Evolutionary conservation across 2,888 invertebrate species (phyloP).

Genomic region (Drosophila buzzatii): DNA sequence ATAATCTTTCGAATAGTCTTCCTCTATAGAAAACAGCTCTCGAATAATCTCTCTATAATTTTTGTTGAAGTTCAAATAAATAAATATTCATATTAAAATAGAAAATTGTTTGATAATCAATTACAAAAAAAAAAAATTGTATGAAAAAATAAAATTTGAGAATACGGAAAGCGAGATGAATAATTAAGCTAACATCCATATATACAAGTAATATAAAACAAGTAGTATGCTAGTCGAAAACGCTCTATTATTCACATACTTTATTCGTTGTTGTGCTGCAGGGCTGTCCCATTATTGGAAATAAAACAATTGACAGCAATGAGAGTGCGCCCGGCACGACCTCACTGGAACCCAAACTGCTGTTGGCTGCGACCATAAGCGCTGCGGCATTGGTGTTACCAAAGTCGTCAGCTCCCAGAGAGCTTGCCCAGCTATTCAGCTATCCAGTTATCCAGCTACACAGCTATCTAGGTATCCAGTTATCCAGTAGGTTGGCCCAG

Average conservation of each 20-base stretch:
- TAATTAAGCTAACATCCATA: neutral
- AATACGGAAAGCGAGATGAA: no score
- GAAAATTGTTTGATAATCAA: no score
- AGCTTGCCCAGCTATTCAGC: neutral
- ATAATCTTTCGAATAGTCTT: no score
- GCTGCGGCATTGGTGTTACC: constrained; percentile 87
- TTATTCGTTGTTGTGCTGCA: constrained; percentile 82
- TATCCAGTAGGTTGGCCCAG: neutral
- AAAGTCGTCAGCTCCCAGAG: constrained; percentile 1
- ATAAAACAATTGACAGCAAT: constrained; percentile 91
- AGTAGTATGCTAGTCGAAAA: constrained; percentile 4
- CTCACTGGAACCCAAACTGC: constrained; percentile 89
- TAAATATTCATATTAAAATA: no score
- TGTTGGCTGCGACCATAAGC: constrained; percentile 89
- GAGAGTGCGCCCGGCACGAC: constrained; percentile 92
- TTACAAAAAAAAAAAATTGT: no score
- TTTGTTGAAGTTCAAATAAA: no score
- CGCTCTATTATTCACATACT: neutral
- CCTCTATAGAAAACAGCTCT: no score
- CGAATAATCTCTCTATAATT: no score
- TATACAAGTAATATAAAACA: neutral
- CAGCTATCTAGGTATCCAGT: constrained; percentile 1
- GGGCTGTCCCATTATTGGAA: constrained; percentile 91
- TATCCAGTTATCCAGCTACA: neutral
- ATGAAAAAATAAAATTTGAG: no score